These are phyloP conservation scores for Holcopasites calliopsidis DNA, from an alignment of 1,140 invertebrate genomes.

Conservation along the genomic window DNA sequence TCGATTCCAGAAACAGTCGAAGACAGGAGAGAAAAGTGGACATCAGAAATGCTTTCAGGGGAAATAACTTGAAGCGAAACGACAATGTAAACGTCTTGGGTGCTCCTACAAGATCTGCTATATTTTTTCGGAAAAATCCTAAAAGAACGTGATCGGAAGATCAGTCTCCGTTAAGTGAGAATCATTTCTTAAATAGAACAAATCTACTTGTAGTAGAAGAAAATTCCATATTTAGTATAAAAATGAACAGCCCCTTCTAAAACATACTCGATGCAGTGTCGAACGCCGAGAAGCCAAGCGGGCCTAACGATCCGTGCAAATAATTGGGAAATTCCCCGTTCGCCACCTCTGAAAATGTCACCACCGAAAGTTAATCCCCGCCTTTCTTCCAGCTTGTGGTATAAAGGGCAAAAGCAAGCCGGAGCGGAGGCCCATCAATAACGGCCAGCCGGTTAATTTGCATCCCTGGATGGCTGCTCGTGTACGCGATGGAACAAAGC, in stretches of 20 bases:
- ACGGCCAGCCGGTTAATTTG: conserved; percentile 66
- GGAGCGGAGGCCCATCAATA: conserved; percentile 21
- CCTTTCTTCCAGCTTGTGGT: conserved; percentile 21
- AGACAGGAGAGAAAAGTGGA: background rate
- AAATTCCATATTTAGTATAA: no score
- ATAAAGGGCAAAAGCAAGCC: conserved; percentile 17
- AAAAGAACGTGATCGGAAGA: no score
- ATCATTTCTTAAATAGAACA: no score
- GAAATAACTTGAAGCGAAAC: conserved; percentile 24
- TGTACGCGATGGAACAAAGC: conserved; percentile 68
- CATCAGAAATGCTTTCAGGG: conserved; percentile 6
- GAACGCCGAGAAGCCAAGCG: background rate
- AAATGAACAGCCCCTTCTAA: no score
- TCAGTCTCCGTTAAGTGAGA: no score
- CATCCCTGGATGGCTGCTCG: conserved; percentile 64
- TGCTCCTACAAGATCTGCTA: conserved; percentile 27
- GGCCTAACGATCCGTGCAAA: background rate
- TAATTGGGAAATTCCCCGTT: background rate
- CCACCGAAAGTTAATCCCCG: conserved; percentile 15
- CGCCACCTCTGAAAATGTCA: no score
- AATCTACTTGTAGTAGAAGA: no score
- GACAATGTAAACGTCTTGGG: conserved; percentile 37
- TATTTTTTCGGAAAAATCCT: no score
- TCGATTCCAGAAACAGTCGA: conserved; percentile 1
- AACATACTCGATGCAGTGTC: no score